Conservation (phyloP, 2,888 invertebrate genomes). For the Drosophila demipolita region DNA sequence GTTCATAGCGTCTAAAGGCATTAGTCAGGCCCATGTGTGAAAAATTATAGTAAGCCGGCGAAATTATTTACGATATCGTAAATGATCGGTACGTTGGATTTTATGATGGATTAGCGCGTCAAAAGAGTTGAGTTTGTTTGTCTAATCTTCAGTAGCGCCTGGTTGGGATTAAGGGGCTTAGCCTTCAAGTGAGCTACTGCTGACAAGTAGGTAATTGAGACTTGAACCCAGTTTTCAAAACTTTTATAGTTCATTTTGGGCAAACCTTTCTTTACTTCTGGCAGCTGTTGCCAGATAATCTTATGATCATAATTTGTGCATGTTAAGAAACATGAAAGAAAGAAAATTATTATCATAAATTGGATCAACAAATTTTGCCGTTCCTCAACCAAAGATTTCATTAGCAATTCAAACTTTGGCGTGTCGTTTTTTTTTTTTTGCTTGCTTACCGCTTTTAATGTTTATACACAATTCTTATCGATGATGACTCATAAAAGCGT, state of each 20-base stretch:
- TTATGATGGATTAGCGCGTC: constrained; percentile 44
- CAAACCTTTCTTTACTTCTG: constrained; percentile 5
- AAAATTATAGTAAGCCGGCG: constrained; percentile 44
- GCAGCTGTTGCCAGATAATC: not conserved
- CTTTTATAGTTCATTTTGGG: not conserved
- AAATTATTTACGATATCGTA: constrained; percentile 23
- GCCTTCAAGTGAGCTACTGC: not conserved
- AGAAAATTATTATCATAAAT: constrained; percentile 10
- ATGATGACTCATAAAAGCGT: constrained; percentile 64
- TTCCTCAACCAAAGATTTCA: constrained; percentile 20
- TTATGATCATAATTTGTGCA: not conserved
- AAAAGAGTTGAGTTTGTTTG: constrained; percentile 15
- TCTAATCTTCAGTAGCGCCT: not conserved
- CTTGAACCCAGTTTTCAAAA: not conserved
- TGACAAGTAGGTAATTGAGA: constrained; percentile 10
- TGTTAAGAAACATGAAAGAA: too few species aligned
- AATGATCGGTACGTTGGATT: constrained; percentile 6
- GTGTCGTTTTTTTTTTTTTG: constrained; percentile 1
- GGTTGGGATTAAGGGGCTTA: constrained; percentile 19
- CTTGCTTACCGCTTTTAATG: constrained; percentile 11
- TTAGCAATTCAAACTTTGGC: not conserved
- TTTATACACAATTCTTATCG: constrained; percentile 44
- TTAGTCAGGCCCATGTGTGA: constrained; percentile 62
- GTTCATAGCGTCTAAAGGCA: constrained; percentile 20
- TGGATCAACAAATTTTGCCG: constrained; percentile 22